Evolutionary conservation across 2,113 vertebrate genomes (phyloP), one percentile per base, ranked within the genome.

Genomic region (Microcebus ravelobensis): DNA sequence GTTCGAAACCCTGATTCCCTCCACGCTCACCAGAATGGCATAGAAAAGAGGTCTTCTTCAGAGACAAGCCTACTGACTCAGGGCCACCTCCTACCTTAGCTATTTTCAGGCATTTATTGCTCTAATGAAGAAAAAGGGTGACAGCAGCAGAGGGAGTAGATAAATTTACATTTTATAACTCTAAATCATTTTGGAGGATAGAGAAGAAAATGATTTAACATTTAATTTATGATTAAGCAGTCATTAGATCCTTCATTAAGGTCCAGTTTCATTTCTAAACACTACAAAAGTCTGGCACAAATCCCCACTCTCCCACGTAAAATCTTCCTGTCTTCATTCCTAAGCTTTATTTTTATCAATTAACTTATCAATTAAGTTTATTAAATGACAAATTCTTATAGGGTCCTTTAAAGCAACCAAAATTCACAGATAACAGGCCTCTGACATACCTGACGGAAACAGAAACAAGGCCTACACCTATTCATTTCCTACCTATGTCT

Each of bases 221-320:
- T 63, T 88, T 85, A 90, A 77, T 59, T 73, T 81, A 65, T 80
- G 61, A 82, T 70, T 67, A 76, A 57, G 81, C 48, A 90, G 70
- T 36, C 80, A 96, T 39, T 48, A 82, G 90, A 45, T 76, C 45
- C 94, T 92, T 70, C 67, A 94, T 31, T 80, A 93, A 93, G 42
- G 20, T 4, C 61, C 34, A 6, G 1, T 73, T 88, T 87, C 73
- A 96, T 89, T 91, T 91, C 55, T 80, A 94, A 87, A 95, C 31
- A 87, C 52, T 82, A 27, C 4, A 77, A 34, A 0, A 83, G 34
- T 65, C 18, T 74, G 23, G n/a, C 39, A 65, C 83, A 90, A 95
- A 80, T 76, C 17, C 87, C 17, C 29, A 31, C 23, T 86, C 36
- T 96, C 57, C 25, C 18, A 21, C 12, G 8, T 74, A 79, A 20